phyloP scores from a whole-genome alignment of 2,888 invertebrate genomes.

The Drosophila pegasa region DNA sequence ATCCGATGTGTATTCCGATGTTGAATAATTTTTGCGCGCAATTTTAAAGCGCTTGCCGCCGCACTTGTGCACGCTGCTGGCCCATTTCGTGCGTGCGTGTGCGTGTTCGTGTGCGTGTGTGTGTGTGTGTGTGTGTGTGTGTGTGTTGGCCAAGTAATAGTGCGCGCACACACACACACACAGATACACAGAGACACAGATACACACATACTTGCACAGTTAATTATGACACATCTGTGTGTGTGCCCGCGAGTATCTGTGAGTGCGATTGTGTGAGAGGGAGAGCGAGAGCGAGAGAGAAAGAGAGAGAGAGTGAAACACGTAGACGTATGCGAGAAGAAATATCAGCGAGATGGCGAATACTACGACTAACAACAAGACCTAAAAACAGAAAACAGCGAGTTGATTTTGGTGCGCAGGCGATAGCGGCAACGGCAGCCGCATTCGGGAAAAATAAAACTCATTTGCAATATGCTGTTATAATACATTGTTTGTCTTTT shows the following conservation, averaged over 20 bases:
- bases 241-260: neutral
- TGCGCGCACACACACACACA: slow-evolving; percentile 42
- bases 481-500: slow-evolving; percentile 25
- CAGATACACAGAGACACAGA: slow-evolving; percentile 24
- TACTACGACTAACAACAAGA: slow-evolving; percentile 49
- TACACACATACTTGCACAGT: slow-evolving; percentile 27
- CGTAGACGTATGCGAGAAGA: slow-evolving; percentile 54
- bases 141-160: slow-evolving; percentile 56
- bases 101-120: no score
- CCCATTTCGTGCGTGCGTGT: slow-evolving; percentile 55
- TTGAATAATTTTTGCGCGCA: slow-evolving; percentile 48
- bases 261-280: neutral
- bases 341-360: slow-evolving; percentile 48
- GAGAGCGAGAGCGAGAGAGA: slow-evolving; percentile 15
- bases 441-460: slow-evolving; percentile 32
- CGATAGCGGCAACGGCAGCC: slow-evolving; percentile 43
- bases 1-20: neutral
- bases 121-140: slow-evolving; percentile 56
- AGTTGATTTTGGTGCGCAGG: slow-evolving; percentile 52
- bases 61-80: slow-evolving; percentile 51
- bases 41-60: slow-evolving; percentile 46
- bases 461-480: slow-evolving; percentile 41
- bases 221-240: slow-evolving; percentile 45
- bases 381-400: slow-evolving; percentile 44
- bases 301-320: slow-evolving; percentile 42